These are phyloP conservation scores for Manacus vitellinus DNA, from an alignment of 2,113 vertebrate genomes.

Conservation along the genomic window DNA sequence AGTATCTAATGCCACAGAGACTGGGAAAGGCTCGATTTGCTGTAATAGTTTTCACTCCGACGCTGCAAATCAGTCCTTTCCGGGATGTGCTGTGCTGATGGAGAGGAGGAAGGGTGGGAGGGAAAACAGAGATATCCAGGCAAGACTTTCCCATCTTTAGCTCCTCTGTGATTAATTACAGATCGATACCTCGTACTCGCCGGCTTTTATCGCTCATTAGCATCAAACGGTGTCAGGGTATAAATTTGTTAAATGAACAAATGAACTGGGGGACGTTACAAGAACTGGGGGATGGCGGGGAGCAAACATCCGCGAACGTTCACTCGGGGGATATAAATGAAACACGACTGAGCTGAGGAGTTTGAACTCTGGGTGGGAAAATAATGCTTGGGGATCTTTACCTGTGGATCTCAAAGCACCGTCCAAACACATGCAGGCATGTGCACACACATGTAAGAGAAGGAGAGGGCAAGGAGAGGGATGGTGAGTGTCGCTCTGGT, in stretches of 20 bases:
- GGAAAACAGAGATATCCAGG: not conserved
- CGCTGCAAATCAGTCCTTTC: not conserved
- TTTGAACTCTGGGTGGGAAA: not conserved
- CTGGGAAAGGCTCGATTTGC: not conserved
- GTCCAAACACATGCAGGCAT: not conserved
- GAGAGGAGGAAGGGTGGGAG: not conserved
- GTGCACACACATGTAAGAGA: fast-evolving
- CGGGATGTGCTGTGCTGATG: constrained; percentile 2
- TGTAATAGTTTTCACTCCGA: not conserved
- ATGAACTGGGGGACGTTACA: not conserved
- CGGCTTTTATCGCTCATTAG: not conserved
- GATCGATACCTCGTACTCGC: not conserved
- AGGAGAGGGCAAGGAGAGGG: not conserved
- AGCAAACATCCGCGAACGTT: not conserved
- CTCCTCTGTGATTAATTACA: not conserved
- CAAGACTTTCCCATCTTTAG: not conserved
- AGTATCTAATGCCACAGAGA: not conserved
- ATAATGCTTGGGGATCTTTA: not conserved
- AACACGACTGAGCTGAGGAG: fast-evolving
- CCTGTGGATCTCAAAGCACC: not conserved
- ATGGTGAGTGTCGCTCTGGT: not conserved
- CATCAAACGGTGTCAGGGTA: not conserved
- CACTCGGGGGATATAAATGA: not conserved
- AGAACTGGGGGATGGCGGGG: not conserved
- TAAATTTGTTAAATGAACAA: not conserved